Percentiles rank a stretch among this genome's conserved stretches.
Evolutionary conservation across 2,888 invertebrate species (phyloP).

Genomic region (Vesta saturnalis): DNA sequence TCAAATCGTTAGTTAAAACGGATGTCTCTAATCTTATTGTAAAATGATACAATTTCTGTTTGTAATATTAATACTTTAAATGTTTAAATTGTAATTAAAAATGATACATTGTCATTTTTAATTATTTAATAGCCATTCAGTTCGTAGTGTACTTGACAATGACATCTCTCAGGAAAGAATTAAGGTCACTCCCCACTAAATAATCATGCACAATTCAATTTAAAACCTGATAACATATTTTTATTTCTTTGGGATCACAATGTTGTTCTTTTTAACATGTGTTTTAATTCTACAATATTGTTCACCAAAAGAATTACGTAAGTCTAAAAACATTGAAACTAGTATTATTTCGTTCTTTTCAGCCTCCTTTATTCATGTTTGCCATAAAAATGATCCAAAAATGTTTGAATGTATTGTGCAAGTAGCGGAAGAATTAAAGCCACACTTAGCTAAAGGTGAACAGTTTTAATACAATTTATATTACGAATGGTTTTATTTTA

Average conservation of each 20-base stretch:
- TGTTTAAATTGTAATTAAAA: background rate
- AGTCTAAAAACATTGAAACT: background rate
- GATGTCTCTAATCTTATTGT: background rate
- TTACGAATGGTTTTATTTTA: conserved; percentile 33
- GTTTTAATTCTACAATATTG: background rate
- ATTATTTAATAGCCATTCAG: background rate
- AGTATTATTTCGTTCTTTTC: conserved; percentile 19
- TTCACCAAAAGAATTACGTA: background rate
- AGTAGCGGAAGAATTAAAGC: conserved; percentile 63
- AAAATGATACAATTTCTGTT: background rate
- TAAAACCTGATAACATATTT: too few relatives aligned
- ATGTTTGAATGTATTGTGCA: conserved; percentile 62
- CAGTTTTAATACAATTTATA: background rate
- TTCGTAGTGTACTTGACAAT: background rate
- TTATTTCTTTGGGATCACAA: too few relatives aligned
- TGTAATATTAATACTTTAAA: background rate
- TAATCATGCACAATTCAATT: too few relatives aligned
- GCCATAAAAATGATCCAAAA: conserved; percentile 64
- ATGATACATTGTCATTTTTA: background rate
- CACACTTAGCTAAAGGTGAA: conserved; percentile 63
- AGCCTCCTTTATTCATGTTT: conserved; percentile 69
- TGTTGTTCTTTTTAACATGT: too few relatives aligned
- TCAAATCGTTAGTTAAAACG: too few relatives aligned
- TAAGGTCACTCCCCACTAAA: too few relatives aligned
- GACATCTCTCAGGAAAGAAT: background rate